A percentile compares a stretch with the other conserved stretches of the same genome.
Evolutionary conservation across 2,797 vertebrate genomes (phyloP).

Genomic region (Ciconia nigra): DNA sequence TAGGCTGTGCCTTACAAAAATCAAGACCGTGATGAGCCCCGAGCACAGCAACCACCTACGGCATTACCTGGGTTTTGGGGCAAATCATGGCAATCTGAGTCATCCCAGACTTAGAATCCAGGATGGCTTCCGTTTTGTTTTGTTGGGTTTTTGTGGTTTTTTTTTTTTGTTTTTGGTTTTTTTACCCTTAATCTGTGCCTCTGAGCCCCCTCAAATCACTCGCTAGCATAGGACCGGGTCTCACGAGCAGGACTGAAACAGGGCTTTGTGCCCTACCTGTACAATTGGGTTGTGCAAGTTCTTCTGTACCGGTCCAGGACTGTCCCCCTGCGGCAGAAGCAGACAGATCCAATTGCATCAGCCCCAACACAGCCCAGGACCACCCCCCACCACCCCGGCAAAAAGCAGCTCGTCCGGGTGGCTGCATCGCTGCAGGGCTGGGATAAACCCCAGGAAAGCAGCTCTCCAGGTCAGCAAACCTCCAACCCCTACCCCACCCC

Average conservation of each 20-base stretch:
- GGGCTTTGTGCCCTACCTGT: slow-evolving; percentile 67
- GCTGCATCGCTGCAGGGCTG: background rate
- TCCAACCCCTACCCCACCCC: accelerated
- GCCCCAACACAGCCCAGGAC: background rate
- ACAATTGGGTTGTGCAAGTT: slow-evolving; percentile 81
- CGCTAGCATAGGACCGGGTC: background rate
- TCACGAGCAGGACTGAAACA: background rate
- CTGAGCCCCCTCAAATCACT: background rate
- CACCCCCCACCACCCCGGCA: no score
- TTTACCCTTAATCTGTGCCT: accelerated
- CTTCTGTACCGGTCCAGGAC: slow-evolving; percentile 81
- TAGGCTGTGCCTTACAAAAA: background rate
- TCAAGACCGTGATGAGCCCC: accelerated
- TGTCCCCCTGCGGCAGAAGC: slow-evolving; percentile 71
- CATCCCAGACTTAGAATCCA: background rate
- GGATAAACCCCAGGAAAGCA: background rate
- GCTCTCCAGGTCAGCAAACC: background rate
- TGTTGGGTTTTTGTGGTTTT: no score
- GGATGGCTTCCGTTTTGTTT: background rate
- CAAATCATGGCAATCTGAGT: background rate
- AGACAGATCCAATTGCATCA: background rate
- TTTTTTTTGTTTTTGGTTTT: no score
- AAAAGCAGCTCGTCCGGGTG: accelerated
- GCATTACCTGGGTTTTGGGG: background rate
- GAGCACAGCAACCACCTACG: accelerated